Conservation (phyloP, 23 tunicate species). For the Styela clava region DNA sequence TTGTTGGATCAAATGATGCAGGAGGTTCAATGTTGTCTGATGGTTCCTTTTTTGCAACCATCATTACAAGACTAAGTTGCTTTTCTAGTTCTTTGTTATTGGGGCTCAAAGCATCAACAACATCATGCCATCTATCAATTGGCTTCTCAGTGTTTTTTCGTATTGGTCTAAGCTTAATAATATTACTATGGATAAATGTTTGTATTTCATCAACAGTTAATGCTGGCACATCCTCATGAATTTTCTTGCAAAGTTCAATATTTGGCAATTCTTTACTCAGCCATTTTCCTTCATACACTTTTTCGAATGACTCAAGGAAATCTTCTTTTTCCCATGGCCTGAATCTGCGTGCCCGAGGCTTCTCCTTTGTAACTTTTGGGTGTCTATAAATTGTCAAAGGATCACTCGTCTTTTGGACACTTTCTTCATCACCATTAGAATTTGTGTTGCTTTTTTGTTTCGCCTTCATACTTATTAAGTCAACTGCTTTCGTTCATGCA, state of each 20-base stretch:
- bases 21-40: slow-evolving; percentile 10
- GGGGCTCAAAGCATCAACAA: slow-evolving; percentile 46
- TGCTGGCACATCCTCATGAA: not conserved
- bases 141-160: slow-evolving; percentile 5
- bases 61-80: slow-evolving; percentile 43
- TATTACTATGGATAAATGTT: not conserved
- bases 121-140: slow-evolving; percentile 54
- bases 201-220: not conserved
- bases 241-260: slow-evolving; percentile 5
- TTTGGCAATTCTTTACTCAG: not conserved
- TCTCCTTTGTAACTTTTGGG: too few relatives aligned
- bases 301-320: slow-evolving; percentile 6
- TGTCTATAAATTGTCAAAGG: too few relatives aligned
- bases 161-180: not conserved
- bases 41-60: slow-evolving; percentile 67
- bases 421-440: not conserved
- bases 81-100: slow-evolving; percentile 33
- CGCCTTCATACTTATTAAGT: not conserved
- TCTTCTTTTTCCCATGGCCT: slow-evolving; percentile 4
- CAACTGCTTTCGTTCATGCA: not conserved
- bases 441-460: not conserved
- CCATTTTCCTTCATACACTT: not conserved
- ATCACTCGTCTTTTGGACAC: too few relatives aligned
- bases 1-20: not conserved
- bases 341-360: not conserved